Conservation (phyloP, 2,113 vertebrate species). For the Gnathonemus longibarbis region DNA sequence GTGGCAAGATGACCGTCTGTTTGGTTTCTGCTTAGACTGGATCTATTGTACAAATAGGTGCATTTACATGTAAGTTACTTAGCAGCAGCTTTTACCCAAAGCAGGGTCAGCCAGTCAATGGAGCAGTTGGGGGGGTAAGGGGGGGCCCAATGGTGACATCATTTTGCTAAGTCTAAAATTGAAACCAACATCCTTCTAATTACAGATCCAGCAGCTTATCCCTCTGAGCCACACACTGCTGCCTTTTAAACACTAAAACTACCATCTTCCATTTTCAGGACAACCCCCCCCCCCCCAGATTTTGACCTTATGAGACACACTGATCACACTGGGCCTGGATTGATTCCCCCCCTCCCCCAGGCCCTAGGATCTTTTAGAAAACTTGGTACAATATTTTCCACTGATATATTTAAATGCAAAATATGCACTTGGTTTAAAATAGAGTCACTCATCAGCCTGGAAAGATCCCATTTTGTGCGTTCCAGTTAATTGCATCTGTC, state of each 20-base stretch:
- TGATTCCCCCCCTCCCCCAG: slow-evolving; percentile 14
- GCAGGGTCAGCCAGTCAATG: not conserved
- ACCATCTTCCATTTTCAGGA: not conserved
- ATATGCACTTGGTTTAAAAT: not conserved
- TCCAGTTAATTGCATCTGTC: not conserved
- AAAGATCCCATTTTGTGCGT: not conserved
- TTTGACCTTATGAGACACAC: not conserved
- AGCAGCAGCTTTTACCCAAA: not conserved
- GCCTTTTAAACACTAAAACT: not conserved
- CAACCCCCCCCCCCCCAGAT: not conserved
- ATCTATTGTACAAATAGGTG: not conserved
- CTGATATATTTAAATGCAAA: not conserved
- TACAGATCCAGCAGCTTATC: not conserved
- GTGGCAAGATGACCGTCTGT: not conserved
- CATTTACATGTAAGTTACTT: not conserved
- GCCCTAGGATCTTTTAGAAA: not conserved
- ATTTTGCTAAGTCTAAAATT: not conserved
- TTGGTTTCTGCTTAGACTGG: not conserved
- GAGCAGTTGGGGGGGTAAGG: not conserved
- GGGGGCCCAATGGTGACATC: not conserved
- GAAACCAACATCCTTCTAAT: not conserved
- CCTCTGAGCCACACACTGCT: not conserved
- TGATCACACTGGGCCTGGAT: not conserved
- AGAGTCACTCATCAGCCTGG: not conserved
- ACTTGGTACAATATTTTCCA: not conserved